Evolutionary conservation across 2,888 invertebrate species (phyloP), one percentile per base, ranked within the genome.

Genomic region (Melangyna quadrimaculata): DNA sequence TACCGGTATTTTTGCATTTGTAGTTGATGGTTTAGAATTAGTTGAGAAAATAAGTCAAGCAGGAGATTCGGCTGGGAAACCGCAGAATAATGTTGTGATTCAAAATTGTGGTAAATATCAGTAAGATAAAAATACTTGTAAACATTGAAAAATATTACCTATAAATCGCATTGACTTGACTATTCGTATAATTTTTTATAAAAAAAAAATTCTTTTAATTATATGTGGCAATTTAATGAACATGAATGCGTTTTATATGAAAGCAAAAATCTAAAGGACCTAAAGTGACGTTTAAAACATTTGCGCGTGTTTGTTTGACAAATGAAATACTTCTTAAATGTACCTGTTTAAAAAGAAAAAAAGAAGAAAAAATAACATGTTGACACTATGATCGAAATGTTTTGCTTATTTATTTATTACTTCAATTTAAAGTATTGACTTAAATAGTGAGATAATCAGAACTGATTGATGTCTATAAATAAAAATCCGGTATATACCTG

Each of bases 1-100:
- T 92, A 96, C 96, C 6, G 96, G 95, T 51, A 96, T 96, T 88
- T 96, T 97, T 90, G 96, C 95, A 40, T 95, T 95, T 92, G 96
- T 97, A 14, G 94, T 96, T 88, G 96, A 96, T 89, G 96, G 96
- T 19, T 93, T 96, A 87, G 96, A 96, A 89, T 93, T 96, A 89
- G 95, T 96, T 81, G 96, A 96, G 90, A 95, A 95, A 90, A 95
- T 96, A 89, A 95, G 96, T 88, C 95, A 95, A 89, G 95, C 94
- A 89, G 96, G 96, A 88, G 96, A 96, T 92, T 94, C 95, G 88
- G 95, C 95, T 87, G 96, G 96, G 81, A 96, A 96, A 92, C 96
- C 96, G 78, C 95, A 95, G 88, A 95, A 95, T 92, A 94, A 94
- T 89, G 95, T 96, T 90, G 91, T 95, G 89, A 95, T 96, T 90